Evolutionary conservation across 2,113 vertebrate species (phyloP).

Genomic region (Hypomesus transpacificus): DNA sequence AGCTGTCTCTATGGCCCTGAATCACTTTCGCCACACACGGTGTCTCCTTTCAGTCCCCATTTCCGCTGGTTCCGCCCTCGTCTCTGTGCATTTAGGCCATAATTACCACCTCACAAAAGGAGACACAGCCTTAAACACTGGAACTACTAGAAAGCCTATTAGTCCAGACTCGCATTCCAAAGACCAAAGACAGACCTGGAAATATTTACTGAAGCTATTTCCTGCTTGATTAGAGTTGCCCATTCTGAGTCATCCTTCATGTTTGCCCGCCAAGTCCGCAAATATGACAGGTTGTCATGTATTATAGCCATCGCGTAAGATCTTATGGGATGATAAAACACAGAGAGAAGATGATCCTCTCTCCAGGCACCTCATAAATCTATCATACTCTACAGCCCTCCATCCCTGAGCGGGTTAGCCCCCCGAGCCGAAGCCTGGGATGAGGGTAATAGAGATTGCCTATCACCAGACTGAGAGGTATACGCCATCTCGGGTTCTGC

Average conservation of each 20-base stretch:
- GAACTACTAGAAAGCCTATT: slow-evolving; percentile 66
- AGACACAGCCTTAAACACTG: slow-evolving; percentile 65
- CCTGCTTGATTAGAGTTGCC: slow-evolving; percentile 53
- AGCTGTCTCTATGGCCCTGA: slow-evolving; percentile 42
- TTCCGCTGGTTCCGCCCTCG: slow-evolving; percentile 47
- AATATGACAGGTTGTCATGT: slow-evolving; percentile 55
- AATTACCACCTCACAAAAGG: slow-evolving; percentile 66
- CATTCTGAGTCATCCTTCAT: slow-evolving; percentile 55
- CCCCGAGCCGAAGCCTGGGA: slow-evolving; percentile 43
- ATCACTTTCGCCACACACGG: slow-evolving; percentile 62
- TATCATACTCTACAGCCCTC: slow-evolving; percentile 40
- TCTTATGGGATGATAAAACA: slow-evolving; percentile 66
- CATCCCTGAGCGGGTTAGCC: slow-evolving; percentile 31
- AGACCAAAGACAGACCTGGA: slow-evolving; percentile 35
- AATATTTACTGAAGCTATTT: slow-evolving; percentile 68
- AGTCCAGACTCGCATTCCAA: slow-evolving; percentile 48
- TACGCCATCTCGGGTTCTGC: slow-evolving; percentile 56
- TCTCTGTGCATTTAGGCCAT: slow-evolving; percentile 58
- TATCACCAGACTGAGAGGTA: slow-evolving; percentile 47
- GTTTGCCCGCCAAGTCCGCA: slow-evolving; percentile 36
- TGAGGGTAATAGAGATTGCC: slow-evolving; percentile 62
- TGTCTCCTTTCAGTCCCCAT: slow-evolving; percentile 57
- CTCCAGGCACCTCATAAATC: slow-evolving; percentile 59
- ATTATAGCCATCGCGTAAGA: slow-evolving; percentile 50
- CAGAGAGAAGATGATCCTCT: slow-evolving; percentile 49